Conservation (phyloP, 2,888 invertebrate species). For the Ornithoptera alexandrae region DNA sequence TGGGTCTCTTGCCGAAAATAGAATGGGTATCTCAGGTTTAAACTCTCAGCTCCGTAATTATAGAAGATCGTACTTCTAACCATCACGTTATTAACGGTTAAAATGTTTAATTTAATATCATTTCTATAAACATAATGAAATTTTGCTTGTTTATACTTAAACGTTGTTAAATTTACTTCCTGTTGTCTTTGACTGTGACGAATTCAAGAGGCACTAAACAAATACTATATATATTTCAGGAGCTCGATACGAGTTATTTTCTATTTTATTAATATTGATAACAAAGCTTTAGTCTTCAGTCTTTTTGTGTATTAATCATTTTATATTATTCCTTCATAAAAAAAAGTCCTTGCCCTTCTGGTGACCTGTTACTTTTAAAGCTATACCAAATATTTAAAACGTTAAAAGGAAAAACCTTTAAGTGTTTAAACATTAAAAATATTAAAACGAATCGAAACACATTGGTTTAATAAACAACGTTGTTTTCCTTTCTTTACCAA, state of each 20-base stretch:
- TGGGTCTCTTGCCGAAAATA: too few species aligned
- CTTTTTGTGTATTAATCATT: not conserved
- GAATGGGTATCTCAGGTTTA: too few species aligned
- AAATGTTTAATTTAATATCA: too few species aligned
- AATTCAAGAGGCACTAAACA: too few species aligned
- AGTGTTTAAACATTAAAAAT: not conserved
- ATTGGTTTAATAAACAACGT: conserved; percentile 13
- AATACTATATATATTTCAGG: too few species aligned
- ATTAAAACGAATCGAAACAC: not conserved
- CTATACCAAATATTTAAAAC: not conserved
- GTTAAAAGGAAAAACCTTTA: not conserved
- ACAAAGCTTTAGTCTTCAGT: not conserved
- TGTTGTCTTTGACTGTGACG: too few species aligned
- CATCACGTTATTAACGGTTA: too few species aligned
- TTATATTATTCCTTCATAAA: not conserved
- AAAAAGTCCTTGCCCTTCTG: not conserved
- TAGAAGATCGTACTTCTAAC: too few species aligned
- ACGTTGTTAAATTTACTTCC: too few species aligned
- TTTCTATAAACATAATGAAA: too few species aligned
- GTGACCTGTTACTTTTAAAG: not conserved
- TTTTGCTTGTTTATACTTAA: too few species aligned
- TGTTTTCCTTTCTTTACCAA: conserved; percentile 23
- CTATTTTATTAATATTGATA: not conserved
- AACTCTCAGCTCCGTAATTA: too few species aligned
- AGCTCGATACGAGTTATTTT: not conserved